Base-by-base conservation (phyloP, 2,113 vertebrate species). In the Misgurnus mizolepis region DNA sequence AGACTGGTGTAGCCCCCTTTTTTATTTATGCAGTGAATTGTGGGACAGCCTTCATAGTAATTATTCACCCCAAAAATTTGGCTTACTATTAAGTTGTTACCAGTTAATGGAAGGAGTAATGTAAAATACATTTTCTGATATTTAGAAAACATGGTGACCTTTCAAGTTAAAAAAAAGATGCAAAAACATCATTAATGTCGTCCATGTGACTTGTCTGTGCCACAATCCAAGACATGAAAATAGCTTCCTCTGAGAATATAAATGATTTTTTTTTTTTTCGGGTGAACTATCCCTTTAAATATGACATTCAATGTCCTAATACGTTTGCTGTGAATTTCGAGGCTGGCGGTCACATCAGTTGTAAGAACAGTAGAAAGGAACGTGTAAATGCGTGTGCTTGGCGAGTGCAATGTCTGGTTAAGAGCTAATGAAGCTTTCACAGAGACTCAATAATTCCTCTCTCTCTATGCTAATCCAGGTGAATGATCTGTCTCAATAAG, bases 381-480 rank as follows among this genome's bases (percentile, higher is more conserved):
- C 4, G 11, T n/a, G 14, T 7, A 3, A n/a, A 61, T 18, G 18
- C 14, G 14, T 62, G 41, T 75, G 72, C 71, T 61, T 61, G 18
- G 18, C 7, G 12, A 75, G 40, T 53, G 55, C 62, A 43, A 47
- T 43, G 65, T 53, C 70, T 80, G 62, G 64, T 67, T 61, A 47
- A 40, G 64, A 74, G 77, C 69, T 80, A 64, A 80, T 79, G 77
- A 83, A 69, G 71, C 56, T 80, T 70, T 76, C 78, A 66, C 22
- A 66, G 62, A 58, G 73, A 75, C 61, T 47, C 12, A 72, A 79
- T 83, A 69, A 71, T 70, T 80, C 70, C 71, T 73, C 82, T 69
- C 49, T 83, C 77, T 80, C 79, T 76, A 80, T 80, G 71, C 41
- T 80, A 69, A 83, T 77, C 61, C 8, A 3, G 66, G 65, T 82